Conservation (phyloP, 2,113 vertebrate genomes). For the Heterotis niloticus region DNA sequence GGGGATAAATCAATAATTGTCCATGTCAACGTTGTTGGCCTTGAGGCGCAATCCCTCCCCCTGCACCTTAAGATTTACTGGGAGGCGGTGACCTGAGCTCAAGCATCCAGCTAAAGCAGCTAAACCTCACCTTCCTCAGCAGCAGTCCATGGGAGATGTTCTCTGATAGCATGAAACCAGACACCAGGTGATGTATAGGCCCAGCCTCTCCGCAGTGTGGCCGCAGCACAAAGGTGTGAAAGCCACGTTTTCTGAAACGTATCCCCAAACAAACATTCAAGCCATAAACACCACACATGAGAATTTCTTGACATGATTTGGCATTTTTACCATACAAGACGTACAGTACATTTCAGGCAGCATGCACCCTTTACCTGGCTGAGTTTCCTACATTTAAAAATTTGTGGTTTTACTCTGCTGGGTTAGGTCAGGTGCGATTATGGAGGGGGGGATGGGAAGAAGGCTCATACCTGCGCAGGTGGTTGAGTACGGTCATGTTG, state of each 20-base stretch:
- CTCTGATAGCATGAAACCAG: slow-evolving; percentile 91
- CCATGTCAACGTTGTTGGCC: too few relatives aligned
- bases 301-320: background rate
- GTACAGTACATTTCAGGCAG: too few relatives aligned
- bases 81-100: background rate
- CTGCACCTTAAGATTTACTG: background rate
- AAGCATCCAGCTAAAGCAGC: too few relatives aligned
- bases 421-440: too few relatives aligned
- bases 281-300: background rate
- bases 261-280: background rate
- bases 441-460: too few relatives aligned
- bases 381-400: too few relatives aligned
- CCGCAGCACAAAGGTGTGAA: slow-evolving; percentile 87
- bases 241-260: slow-evolving; percentile 73
- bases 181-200: slow-evolving; percentile 91
- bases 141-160: slow-evolving; percentile 95
- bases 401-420: too few relatives aligned
- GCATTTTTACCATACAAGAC: too few relatives aligned
- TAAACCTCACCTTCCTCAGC: slow-evolving; percentile 79
- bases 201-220: slow-evolving; percentile 95
- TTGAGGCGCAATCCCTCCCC: too few relatives aligned
- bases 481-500: slow-evolving; percentile 93
- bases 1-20: too few relatives aligned
- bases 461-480: slow-evolving; percentile 79
- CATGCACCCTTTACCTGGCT: too few relatives aligned